Evolutionary conservation across 2,113 vertebrate genomes (phyloP), one percentile per base, ranked within the genome.

Genomic region (Pandion haliaetus): DNA sequence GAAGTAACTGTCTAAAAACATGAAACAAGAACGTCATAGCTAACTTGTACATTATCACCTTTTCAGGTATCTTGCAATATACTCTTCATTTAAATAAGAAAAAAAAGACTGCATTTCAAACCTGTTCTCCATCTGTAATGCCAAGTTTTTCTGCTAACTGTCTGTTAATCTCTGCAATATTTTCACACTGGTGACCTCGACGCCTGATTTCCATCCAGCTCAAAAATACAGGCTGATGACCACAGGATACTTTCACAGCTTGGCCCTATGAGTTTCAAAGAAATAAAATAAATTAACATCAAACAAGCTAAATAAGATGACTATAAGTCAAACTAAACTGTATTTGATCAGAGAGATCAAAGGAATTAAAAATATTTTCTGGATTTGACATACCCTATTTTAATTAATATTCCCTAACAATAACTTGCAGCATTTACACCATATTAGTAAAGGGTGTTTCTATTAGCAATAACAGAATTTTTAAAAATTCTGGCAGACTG

Each of bases 71-170:
- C 40, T 93, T 82, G n/a, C 58, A 58, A 40, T 23, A 52, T 32
- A 36, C 4, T 55, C 28, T n/a, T 73, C 50, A 54, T 55, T 80
- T 63, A 86, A 77, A 36, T 3, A 58, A 40, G 24, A 67, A 67
- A 61, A 38, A 38, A 50, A 66, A 79, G 23, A 36, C 0, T 49
- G 40, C 40, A 87, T 63, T 95, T 88, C 94, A 95, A 84, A 99
- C 99, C 99, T 99, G 99, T 42, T 98, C 98, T 83, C 99, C 99
- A 78, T 99, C 98, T 86, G 93, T 97, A 81, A 99, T 98, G 36
- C 99, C 99, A 88, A 99, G 98, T 86, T 98, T 99, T 91, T 99
- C 98, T 91, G 98, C 99, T 55, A 99, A 94, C 14, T 99, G 98
- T 81, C 99, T 98, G 96, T 98, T 99, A 78, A 99, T 92, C 97